phyloP scores from a whole-genome alignment of 2,113 vertebrate genomes.

The Calidris pugnax region DNA sequence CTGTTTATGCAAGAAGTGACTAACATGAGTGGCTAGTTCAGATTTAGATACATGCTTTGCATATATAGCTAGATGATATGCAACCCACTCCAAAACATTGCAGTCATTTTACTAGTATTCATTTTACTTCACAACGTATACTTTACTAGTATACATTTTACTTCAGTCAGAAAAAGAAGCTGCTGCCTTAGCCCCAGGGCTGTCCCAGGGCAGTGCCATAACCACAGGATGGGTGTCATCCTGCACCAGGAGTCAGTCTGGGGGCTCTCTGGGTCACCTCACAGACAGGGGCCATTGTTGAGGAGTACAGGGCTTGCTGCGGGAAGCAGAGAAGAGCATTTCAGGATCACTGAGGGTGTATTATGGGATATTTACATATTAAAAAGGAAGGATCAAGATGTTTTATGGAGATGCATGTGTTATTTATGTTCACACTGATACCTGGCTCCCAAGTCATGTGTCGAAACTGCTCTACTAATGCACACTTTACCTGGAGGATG shows the following conservation, averaged over 20 bases:
- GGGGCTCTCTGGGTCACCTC: neutral
- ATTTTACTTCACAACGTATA: neutral
- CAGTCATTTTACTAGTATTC: neutral
- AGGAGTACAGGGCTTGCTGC: neutral
- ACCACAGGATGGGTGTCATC: fast-evolving
- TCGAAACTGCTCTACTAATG: neutral
- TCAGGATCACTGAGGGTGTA: fast-evolving
- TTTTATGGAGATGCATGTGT: neutral
- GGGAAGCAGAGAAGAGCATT: neutral
- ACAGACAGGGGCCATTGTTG: fast-evolving
- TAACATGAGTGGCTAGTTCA: neutral
- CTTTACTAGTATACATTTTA: neutral
- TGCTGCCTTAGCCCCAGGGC: fast-evolving
- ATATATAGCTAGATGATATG: neutral
- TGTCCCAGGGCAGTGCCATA: neutral
- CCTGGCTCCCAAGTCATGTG: neutral
- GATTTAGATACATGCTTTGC: neutral
- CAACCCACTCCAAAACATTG: neutral
- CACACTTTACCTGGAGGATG: fast-evolving
- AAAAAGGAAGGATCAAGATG: neutral
- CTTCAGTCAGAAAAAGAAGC: neutral
- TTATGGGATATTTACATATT: neutral
- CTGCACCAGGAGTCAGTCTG: neutral
- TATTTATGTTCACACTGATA: neutral
- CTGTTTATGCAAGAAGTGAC: neutral